Evolutionary conservation across 2,888 invertebrate species (phyloP).

Genomic region (Sinotaia quadrata): DNA sequence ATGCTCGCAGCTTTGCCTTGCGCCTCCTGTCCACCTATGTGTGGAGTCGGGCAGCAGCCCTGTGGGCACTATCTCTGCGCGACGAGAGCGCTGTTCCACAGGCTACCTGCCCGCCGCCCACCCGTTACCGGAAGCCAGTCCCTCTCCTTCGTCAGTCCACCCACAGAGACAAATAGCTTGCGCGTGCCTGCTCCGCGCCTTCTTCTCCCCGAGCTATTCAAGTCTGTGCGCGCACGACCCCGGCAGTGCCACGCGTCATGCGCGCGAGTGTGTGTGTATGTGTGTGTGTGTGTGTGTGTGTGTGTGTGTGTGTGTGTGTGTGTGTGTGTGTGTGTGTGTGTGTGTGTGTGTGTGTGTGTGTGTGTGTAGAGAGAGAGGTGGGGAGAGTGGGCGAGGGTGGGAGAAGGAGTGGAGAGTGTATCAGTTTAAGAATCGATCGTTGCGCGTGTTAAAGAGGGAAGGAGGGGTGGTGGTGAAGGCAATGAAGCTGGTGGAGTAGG

Average conservation of each 20-base stretch:
- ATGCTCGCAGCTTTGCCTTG: too few species aligned
- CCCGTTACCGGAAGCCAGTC: not conserved
- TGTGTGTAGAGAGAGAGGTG: not conserved
- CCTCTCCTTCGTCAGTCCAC: too few species aligned
- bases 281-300: conserved; percentile 3
- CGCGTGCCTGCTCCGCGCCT: not conserved
- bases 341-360: not conserved
- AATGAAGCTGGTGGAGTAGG: too few species aligned
- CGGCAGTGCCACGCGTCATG: not conserved
- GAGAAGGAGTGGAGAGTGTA: not conserved
- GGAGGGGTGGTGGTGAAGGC: not conserved
- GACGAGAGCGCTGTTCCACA: not conserved
- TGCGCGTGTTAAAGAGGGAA: not conserved
- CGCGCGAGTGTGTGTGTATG: not conserved
- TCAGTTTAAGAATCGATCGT: not conserved
- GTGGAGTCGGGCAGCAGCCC: too few species aligned
- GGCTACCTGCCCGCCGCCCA: not conserved
- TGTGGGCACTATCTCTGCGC: not conserved
- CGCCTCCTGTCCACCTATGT: too few species aligned
- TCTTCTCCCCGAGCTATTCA: not conserved
- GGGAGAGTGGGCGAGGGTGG: not conserved
- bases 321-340: conserved; percentile 16
- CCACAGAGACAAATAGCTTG: not conserved
- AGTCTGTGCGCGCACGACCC: not conserved
- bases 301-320: conserved; percentile 14